Percentiles rank a stretch among this genome's conserved stretches.
Evolutionary conservation across 2,797 vertebrate genomes (phyloP).

Genomic region (Crenuchus spilurus): DNA sequence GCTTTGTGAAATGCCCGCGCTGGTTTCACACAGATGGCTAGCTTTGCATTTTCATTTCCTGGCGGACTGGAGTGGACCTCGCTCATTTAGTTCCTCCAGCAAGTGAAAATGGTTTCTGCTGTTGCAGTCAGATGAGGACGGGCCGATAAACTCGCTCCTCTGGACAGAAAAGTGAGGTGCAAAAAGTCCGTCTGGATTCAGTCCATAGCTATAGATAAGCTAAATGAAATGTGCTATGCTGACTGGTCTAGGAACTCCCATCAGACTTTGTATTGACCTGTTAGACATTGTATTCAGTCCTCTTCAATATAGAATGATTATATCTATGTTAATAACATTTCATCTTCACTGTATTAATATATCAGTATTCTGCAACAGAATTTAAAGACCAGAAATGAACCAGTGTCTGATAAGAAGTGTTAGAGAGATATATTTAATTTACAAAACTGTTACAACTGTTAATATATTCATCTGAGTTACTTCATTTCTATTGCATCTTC

Average conservation of each 20-base stretch:
- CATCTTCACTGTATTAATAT: background rate
- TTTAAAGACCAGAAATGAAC: background rate
- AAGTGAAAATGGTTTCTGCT: conserved; percentile 5
- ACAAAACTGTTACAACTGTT: background rate
- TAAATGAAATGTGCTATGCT: conserved; percentile 20
- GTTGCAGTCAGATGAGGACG: conserved; percentile 26
- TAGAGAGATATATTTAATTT: background rate
- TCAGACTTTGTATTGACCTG: background rate
- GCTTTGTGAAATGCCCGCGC: background rate
- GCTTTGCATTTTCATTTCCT: conserved; percentile 34
- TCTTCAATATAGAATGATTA: conserved; percentile 11
- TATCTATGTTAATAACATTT: background rate
- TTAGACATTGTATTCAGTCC: background rate
- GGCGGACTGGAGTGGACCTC: conserved; percentile 13
- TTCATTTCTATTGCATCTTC: no score
- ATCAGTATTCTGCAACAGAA: background rate
- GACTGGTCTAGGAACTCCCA: background rate
- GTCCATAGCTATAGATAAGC: conserved; percentile 1
- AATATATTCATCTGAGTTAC: background rate
- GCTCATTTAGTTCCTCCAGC: conserved; percentile 2
- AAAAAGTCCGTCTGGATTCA: background rate
- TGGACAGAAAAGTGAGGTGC: conserved; percentile 8
- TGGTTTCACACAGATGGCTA: conserved; percentile 24
- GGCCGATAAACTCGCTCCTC: conserved; percentile 12
- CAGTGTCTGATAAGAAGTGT: background rate